A percentile compares a stretch with the other conserved stretches of the same genome.
These are phyloP conservation scores for Sylvia borin DNA, from an alignment of 2,797 vertebrate species.

Conservation along the genomic window DNA sequence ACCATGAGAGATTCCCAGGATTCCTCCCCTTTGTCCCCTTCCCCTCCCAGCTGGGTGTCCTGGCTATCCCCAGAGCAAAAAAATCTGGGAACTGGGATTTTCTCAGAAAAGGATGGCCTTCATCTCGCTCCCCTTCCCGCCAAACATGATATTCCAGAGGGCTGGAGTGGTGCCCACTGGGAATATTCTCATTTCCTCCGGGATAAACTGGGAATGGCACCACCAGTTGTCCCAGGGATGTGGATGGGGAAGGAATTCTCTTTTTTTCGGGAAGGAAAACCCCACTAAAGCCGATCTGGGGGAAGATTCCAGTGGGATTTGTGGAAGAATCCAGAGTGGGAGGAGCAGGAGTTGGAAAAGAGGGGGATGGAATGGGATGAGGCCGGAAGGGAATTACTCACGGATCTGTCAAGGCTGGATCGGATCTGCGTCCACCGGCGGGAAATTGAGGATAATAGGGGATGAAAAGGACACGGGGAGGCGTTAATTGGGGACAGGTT, in stretches of 20 bases:
- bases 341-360: neutral
- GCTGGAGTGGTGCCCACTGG: neutral
- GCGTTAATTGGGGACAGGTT: neutral
- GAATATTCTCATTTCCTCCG: neutral
- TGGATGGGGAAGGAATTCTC: neutral
- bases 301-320: neutral
- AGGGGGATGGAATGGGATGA: neutral
- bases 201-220: neutral
- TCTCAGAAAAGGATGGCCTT: too few relatives aligned
- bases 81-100: too few relatives aligned
- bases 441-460: constrained; percentile 8
- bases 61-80: too few relatives aligned
- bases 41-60: too few relatives aligned
- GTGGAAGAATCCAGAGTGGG: neutral
- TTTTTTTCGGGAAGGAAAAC: neutral
- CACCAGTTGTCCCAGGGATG: neutral
- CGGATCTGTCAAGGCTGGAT: neutral
- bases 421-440: neutral
- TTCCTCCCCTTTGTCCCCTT: too few relatives aligned
- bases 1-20: too few relatives aligned
- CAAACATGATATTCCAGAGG: neutral
- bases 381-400: constrained; percentile 5
- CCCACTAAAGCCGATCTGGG: neutral
- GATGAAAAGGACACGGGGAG: constrained; percentile 50
- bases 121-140: neutral